Percentiles rank a stretch among this genome's conserved stretches.
phyloP scores from a whole-genome alignment of 2,888 invertebrate genomes.

The Phytoseiulus persimilis region DNA sequence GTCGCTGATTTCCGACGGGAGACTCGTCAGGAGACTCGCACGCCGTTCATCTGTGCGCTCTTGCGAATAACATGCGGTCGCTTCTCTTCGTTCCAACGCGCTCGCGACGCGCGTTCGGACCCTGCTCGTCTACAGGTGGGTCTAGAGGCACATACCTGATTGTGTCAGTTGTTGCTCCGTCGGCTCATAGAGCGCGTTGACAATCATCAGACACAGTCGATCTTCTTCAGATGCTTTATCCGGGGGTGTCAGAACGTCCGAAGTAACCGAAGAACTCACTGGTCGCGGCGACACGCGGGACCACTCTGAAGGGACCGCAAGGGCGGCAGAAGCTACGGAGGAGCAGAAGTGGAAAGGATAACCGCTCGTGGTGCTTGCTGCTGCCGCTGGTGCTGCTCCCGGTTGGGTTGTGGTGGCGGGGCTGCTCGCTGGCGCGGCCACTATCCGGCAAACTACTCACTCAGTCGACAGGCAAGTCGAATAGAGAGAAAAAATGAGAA shows the following conservation, averaged over 20 bases:
- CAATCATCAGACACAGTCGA: conserved; percentile 19
- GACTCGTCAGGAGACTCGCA: too few species aligned
- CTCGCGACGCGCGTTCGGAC: too few species aligned
- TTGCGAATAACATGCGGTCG: too few species aligned
- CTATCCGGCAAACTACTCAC: neutral
- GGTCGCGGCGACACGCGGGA: neutral
- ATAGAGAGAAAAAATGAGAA: neutral
- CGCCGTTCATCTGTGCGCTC: too few species aligned
- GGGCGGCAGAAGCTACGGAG: conserved; percentile 5
- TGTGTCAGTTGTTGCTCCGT: neutral
- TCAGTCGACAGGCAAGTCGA: neutral
- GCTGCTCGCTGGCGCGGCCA: neutral
- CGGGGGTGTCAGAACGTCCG: neutral
- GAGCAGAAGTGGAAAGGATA: neutral
- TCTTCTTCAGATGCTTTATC: neutral
- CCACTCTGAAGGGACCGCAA: conserved; percentile 5
- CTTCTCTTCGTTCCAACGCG: too few species aligned
- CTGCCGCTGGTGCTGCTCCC: neutral
- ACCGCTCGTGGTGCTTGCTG: neutral
- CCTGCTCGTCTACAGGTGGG: neutral
- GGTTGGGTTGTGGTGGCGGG: neutral
- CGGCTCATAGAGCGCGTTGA: conserved; percentile 37
- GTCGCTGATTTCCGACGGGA: too few species aligned
- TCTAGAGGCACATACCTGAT: neutral
- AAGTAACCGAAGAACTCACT: neutral